These are phyloP conservation scores for Cyphomyrmex costatus DNA, from an alignment of 1,140 invertebrate species.

Conservation along the genomic window DNA sequence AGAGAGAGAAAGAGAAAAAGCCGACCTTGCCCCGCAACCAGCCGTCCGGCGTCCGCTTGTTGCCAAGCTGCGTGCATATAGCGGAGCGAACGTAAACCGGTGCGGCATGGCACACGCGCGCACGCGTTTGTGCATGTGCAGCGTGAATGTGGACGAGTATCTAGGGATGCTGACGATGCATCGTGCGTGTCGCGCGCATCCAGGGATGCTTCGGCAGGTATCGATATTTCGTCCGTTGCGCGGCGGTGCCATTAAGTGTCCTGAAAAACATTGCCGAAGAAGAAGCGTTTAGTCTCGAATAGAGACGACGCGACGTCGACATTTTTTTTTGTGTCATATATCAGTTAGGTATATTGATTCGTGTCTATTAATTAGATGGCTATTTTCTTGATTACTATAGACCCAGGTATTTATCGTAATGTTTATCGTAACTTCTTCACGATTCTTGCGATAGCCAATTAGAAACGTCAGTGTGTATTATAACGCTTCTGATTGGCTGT, in stretches of 20 bases:
- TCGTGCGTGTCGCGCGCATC: slow-evolving; percentile 31
- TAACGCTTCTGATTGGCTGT: no score
- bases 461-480: no score
- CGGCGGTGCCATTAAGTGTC: not conserved
- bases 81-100: slow-evolving; percentile 58
- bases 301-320: not conserved
- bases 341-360: not conserved
- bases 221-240: not conserved
- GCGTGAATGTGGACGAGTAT: not conserved
- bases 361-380: not conserved
- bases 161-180: slow-evolving; percentile 47
- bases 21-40: slow-evolving; percentile 85
- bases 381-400: not conserved
- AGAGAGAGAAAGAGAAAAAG: slow-evolving; percentile 67
- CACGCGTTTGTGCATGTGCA: not conserved
- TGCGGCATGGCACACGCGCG: slow-evolving; percentile 8
- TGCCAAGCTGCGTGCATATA: slow-evolving; percentile 85
- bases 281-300: not conserved
- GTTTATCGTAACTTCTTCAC: no score
- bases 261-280: no score
- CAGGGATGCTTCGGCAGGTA: slow-evolving; percentile 18
- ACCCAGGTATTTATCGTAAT: no score
- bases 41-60: slow-evolving; percentile 81
- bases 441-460: no score
- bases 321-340: not conserved